A percentile compares a stretch with the other conserved stretches of the same genome.
phyloP scores from a whole-genome alignment of 2,113 vertebrate genomes.

The Microtus montanus region DNA sequence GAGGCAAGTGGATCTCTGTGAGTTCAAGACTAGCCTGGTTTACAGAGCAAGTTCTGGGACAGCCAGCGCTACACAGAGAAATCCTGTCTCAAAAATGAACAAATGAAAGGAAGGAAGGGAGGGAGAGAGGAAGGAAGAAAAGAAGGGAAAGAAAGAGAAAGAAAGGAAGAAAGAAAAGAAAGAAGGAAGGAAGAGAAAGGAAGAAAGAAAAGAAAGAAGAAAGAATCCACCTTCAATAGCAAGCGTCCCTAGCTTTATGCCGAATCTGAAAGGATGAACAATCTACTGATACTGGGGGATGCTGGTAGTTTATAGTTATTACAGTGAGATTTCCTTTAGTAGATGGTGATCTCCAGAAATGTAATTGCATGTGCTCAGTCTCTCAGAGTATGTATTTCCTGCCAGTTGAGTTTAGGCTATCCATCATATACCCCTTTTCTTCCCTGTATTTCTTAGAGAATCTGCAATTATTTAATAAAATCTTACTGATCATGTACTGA shows the following conservation, averaged over 20 bases:
- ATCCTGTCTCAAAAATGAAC: neutral
- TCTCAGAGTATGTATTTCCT: neutral
- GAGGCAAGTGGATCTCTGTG: neutral
- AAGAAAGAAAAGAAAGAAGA: rapidly evolving
- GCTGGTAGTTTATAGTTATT: rapidly evolving
- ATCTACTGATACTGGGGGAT: too few species aligned
- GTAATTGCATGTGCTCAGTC: neutral
- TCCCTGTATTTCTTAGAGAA: neutral
- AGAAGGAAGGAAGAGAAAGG: rapidly evolving
- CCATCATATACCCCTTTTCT: neutral
- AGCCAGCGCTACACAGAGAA: neutral
- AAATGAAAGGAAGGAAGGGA: neutral
- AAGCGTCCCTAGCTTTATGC: neutral
- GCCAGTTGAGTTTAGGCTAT: neutral
- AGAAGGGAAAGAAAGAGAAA: rapidly evolving
- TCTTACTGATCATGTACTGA: neutral
- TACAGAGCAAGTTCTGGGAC: neutral
- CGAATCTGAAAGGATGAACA: neutral
- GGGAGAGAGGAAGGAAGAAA: too few species aligned
- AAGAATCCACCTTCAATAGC: neutral
- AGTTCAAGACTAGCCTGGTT: neutral
- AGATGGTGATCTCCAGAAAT: neutral
- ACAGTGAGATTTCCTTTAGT: neutral
- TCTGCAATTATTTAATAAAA: neutral
- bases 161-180: rapidly evolving